Conservation (phyloP, 1,140 invertebrate genomes). For the Danaus plexippus region DNA sequence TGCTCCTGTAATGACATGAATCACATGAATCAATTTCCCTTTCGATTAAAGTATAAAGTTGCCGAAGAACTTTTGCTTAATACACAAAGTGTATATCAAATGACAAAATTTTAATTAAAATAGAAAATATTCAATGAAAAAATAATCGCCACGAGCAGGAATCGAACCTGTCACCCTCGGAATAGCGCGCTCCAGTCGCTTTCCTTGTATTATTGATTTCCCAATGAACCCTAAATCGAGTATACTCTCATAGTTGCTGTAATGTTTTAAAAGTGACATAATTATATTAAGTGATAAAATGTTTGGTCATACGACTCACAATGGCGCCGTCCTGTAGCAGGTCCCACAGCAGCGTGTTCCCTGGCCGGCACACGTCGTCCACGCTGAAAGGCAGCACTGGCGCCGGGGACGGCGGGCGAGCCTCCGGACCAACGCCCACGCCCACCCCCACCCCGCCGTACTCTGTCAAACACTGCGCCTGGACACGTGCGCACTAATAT, state of each 20-base stretch:
- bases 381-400: slow-evolving; percentile 68
- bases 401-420: slow-evolving; percentile 33
- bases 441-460: slow-evolving; percentile 31
- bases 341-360: slow-evolving; percentile 94
- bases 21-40: no score
- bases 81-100: no score
- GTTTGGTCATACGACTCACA: slow-evolving; percentile 72
- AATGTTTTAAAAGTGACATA: neutral
- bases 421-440: slow-evolving; percentile 19
- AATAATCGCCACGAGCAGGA: no score
- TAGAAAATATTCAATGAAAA: no score
- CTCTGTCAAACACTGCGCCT: slow-evolving; percentile 61
- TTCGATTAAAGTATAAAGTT: no score
- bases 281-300: neutral
- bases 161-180: no score
- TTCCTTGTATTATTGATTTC: no score
- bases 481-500: neutral
- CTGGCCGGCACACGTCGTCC: slow-evolving; percentile 88
- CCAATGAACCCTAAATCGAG: no score
- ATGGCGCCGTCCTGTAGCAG: slow-evolving; percentile 93
- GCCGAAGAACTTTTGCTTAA: no score
- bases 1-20: slow-evolving; percentile 73
- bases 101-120: no score
- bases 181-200: no score
- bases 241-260: no score